phyloP scores from a whole-genome alignment of 23 tunicate genomes.

The Ascidia mentula region DNA sequence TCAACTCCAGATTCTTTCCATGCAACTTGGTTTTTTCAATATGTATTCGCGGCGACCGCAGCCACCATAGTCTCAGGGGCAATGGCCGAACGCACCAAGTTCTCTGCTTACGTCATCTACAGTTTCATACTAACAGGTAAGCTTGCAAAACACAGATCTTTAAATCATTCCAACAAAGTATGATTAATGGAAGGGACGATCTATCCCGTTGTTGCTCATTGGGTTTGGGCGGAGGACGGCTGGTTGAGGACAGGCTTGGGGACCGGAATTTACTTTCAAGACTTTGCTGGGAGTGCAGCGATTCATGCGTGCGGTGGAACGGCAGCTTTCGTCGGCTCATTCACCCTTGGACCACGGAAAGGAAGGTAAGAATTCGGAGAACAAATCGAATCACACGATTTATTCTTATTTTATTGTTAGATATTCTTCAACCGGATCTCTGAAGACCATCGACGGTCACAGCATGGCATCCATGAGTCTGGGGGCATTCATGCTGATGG shows the following conservation, averaged over 20 bases:
- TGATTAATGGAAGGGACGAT: conserved; percentile 72
- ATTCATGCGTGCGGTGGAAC: conserved; percentile 82
- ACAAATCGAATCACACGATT: no score
- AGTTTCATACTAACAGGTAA: conserved; percentile 66
- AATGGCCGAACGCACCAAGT: conserved; percentile 78
- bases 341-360: conserved; percentile 52
- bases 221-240: conserved; percentile 84
- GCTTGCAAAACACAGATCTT: no score
- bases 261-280: conserved; percentile 47
- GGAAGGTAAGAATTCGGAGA: conserved; percentile 54
- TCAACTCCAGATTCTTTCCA: not conserved
- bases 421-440: conserved; percentile 19
- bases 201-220: conserved; percentile 79
- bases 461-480: conserved; percentile 42
- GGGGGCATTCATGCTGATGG: conserved; percentile 79
- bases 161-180: no score
- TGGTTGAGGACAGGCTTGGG: conserved; percentile 67
- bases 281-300: conserved; percentile 76
- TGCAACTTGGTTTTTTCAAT: conserved; percentile 82
- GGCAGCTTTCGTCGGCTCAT: conserved; percentile 81
- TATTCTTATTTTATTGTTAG: conserved; percentile 14
- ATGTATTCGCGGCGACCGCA: conserved; percentile 90
- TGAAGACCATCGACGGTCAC: conserved; percentile 31
- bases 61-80: conserved; percentile 92
- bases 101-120: conserved; percentile 70